phyloP scores from a whole-genome alignment of 1,140 invertebrate species.

The Thaumatotibia leucotreta region DNA sequence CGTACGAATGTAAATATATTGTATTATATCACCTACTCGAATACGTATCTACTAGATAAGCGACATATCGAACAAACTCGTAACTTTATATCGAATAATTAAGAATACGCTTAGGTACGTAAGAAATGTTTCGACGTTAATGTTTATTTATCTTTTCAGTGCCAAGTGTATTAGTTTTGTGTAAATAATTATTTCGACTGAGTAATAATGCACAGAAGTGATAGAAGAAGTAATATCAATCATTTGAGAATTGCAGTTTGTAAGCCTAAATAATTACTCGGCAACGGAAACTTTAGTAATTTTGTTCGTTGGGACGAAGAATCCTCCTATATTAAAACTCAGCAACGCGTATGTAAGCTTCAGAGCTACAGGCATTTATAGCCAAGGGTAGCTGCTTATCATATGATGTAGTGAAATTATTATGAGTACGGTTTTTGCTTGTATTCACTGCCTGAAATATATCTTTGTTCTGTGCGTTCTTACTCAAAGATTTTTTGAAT shows the following conservation, averaged over 20 bases:
- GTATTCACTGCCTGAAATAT: too few species aligned
- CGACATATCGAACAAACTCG: conserved; percentile 66
- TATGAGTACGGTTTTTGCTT: too few species aligned
- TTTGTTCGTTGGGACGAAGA: too few species aligned
- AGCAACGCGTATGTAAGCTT: too few species aligned
- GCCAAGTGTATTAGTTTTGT: conserved; percentile 41
- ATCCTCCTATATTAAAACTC: too few species aligned
- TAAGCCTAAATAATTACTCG: conserved; percentile 18
- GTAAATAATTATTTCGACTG: conserved; percentile 35
- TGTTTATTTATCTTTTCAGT: conserved; percentile 46
- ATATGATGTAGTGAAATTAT: too few species aligned
- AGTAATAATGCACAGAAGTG: not conserved
- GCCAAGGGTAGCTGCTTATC: too few species aligned
- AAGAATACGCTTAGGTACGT: conserved; percentile 21
- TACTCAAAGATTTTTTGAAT: not conserved
- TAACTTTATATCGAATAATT: conserved; percentile 52
- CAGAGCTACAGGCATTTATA: too few species aligned
- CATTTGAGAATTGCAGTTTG: conserved; percentile 25
- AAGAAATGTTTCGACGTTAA: conserved; percentile 34
- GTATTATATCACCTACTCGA: conserved; percentile 60
- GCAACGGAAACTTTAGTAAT: not conserved
- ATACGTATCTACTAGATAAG: conserved; percentile 44
- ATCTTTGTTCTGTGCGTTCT: not conserved
- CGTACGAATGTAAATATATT: conserved; percentile 63
- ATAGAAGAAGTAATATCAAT: conserved; percentile 4